Conservation (phyloP, 2,797 vertebrate species). For the Tolypeutes matacus region DNA sequence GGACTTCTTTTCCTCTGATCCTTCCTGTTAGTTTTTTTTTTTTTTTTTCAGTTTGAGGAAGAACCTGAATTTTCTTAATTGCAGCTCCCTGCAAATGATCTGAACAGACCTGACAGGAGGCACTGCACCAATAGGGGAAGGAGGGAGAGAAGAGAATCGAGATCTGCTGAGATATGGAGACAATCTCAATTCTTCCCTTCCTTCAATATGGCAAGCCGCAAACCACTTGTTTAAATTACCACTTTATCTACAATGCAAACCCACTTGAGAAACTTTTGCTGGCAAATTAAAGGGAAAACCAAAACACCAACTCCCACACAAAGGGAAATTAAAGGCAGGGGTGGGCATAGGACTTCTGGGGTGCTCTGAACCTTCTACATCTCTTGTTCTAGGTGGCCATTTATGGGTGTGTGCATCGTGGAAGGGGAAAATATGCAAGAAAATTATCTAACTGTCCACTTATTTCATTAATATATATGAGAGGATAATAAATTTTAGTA, state of each 20-base stretch:
- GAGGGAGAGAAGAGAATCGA: not conserved
- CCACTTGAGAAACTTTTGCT: not conserved
- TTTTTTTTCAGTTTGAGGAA: conserved; percentile 32
- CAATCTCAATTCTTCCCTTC: not conserved
- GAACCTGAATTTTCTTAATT: not conserved
- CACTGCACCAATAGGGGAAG: accelerated
- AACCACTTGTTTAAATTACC: not conserved
- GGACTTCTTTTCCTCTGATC: not conserved
- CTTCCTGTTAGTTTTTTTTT: conserved; percentile 2
- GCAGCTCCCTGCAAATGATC: not conserved
- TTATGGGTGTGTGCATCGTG: not conserved
- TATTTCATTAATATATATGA: not conserved
- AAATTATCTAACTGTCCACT: not conserved
- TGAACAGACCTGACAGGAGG: not conserved
- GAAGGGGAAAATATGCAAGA: not conserved
- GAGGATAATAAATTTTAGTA: conserved; percentile 15
- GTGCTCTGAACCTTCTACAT: not conserved
- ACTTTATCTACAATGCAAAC: not conserved
- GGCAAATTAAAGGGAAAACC: not conserved
- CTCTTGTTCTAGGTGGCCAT: not conserved
- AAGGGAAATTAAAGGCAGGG: not conserved
- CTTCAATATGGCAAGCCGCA: not conserved
- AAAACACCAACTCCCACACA: no score
- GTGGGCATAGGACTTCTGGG: no score
- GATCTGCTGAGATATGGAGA: not conserved